Evolutionary conservation across 23 tunicate genomes (phyloP).

Genomic region (Trididemnum nubilum): DNA sequence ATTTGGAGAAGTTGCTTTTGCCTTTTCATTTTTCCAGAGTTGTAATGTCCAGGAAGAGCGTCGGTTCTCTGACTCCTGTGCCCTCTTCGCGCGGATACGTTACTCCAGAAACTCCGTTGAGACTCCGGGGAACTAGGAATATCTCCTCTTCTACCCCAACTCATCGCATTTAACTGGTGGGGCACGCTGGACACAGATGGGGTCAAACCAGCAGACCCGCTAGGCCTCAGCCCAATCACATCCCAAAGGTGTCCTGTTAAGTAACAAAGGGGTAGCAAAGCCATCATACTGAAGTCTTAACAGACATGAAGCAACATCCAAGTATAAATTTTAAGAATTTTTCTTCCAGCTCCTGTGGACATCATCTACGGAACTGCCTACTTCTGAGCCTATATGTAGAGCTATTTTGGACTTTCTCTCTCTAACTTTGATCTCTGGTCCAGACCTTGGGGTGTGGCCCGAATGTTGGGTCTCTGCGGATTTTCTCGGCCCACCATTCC

Average conservation of each 20-base stretch:
- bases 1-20: conserved; percentile 54
- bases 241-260: conserved; percentile 47
- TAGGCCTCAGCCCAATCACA: neutral
- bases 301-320: too few relatives aligned
- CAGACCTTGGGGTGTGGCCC: too few relatives aligned
- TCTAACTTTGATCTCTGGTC: too few relatives aligned
- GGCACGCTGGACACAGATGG: conserved; percentile 21
- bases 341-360: too few relatives aligned
- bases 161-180: neutral
- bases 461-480: too few relatives aligned
- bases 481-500: too few relatives aligned
- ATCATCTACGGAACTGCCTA: too few relatives aligned
- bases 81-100: conserved; percentile 47
- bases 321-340: too few relatives aligned
- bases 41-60: conserved; percentile 65
- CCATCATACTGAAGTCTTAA: too few relatives aligned
- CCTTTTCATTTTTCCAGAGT: conserved; percentile 27
- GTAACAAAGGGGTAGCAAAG: too few relatives aligned
- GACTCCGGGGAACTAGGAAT: conserved; percentile 49
- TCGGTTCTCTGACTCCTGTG: conserved; percentile 64
- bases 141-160: neutral
- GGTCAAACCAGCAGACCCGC: conserved; percentile 27
- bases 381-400: too few relatives aligned
- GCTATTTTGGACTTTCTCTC: too few relatives aligned
- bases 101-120: conserved; percentile 41